Base-by-base conservation (phyloP, 2,113 vertebrate genomes). In the Anarrhichthys ocellatus region DNA sequence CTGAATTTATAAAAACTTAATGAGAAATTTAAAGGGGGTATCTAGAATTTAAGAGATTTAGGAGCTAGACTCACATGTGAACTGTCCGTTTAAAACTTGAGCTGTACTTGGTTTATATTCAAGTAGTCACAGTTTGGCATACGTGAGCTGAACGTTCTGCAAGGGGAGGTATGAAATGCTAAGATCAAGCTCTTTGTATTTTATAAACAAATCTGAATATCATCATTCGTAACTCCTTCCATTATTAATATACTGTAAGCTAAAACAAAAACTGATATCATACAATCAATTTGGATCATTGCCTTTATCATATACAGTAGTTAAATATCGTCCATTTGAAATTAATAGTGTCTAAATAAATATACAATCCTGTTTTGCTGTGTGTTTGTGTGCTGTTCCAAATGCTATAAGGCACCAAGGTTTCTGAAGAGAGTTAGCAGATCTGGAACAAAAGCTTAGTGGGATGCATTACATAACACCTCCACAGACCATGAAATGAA, bases 331-430 rank as follows among this genome's bases (percentile, higher is more conserved):
- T 74, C 27, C 9, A 83, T 86, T 76, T 78, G 14, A 88, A 91
- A 88, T 84, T 82, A 84, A 84, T 29, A 81, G 48, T 72, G 87
- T 50, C 88, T 86, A 85, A 92, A 94, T 93, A 93, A 94, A 95
- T 93, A 94, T 73, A 87, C 48, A 87, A 38, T 82, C 67, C 38
- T 76, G 54, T 85, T 82, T 73, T 56, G 52, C 38, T 69, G 3
- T 76, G 63, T 80, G n/a, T 82, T 50, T 81, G 56, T 78, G 82
- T 84, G 71, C 69, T 85, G 65, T 69, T 66, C 64, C 71, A 76
- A 84, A 83, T 64, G 22, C 48, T 77, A 61, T 84, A 90, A 93
- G 92, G 89, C 87, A 89, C 80, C 50, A 62, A 64, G 24, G 82
- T 56, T 81, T 69, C 61, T 80, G 50, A 54, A 79, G 40, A 82